Evolutionary conservation across 2,797 vertebrate genomes (phyloP).

Genomic region (Gobionotothen gibberifrons): DNA sequence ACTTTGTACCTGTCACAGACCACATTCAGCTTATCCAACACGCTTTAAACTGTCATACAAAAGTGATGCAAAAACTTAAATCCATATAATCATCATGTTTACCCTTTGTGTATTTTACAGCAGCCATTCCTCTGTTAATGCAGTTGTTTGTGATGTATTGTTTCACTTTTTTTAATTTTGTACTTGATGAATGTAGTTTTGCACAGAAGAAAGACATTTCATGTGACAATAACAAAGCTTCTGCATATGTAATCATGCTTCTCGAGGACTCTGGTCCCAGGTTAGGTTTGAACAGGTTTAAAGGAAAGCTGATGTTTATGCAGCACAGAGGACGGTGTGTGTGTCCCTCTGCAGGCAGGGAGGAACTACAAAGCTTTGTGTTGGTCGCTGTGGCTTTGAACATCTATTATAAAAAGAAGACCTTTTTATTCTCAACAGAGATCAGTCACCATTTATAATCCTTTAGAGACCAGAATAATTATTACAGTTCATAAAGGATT

Average conservation of each 20-base stretch:
- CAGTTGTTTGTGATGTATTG: neutral
- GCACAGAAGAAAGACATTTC: neutral
- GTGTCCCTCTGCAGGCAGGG: conserved; percentile 9
- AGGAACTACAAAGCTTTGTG: conserved; percentile 11
- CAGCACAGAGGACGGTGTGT: conserved; percentile 26
- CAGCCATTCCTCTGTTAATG: neutral
- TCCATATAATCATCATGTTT: no score
- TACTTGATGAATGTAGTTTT: neutral
- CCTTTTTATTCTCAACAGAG: conserved; percentile 17
- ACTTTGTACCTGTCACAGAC: neutral
- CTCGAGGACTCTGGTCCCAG: neutral
- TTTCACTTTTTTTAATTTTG: neutral
- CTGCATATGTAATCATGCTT: neutral
- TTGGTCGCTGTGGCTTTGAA: conserved; percentile 49
- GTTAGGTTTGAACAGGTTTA: neutral
- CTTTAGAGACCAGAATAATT: conserved; percentile 46
- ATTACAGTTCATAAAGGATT: conserved; percentile 24
- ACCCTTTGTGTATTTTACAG: no score
- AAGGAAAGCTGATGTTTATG: conserved; percentile 32
- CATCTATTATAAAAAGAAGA: conserved; percentile 37
- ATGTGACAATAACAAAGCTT: neutral
- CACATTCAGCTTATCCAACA: no score
- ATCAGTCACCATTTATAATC: conserved; percentile 38
- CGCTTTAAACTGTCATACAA: no score
- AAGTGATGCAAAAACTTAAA: no score